Base-by-base conservation (phyloP, 1,140 invertebrate genomes). In the Drosophila insularis region DNA sequence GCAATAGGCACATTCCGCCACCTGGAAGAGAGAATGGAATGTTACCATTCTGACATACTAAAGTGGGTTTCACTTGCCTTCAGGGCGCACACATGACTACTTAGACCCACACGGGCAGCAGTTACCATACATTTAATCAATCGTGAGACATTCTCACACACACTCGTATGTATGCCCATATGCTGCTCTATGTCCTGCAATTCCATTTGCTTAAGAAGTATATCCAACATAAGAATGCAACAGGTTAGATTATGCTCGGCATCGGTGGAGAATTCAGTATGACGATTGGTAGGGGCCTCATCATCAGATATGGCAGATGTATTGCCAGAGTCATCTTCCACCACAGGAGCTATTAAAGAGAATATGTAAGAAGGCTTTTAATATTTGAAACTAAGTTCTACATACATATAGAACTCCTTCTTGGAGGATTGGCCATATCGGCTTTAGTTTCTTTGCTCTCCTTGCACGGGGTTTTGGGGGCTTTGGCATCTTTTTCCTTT, bases 211-310 rank as follows among this genome's bases (percentile, higher is more conserved):
- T 98, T 98, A 3, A 99, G 92, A 39, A 99, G 92, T 72, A 99
- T 96, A 92, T 99, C 98, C 62, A 99, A 93, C 98, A 99, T 99
- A 2, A 99, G 94, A 71, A 99, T 97, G 91, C 97, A 99, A 86
- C 98, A 99, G 3, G 97, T 97, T 6, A 99, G 93, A 91, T 97
- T 97, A 35, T 96, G 93, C 79, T 96, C 95, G 17, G 94, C 93
- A 73, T 95, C 94, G 0, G 93, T 94, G 32, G 94, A 93, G 71
- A 95, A 94, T 89, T 94, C 94, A 19, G 93, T 93, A 74, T 94
- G 94, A 60, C 93, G 92, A n/a, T 93, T 93, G 2, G 93, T 93
- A 10, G 94, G 93, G 1, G 93, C 93, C 91, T 95, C 94, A 71
- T 96, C 95, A 78, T 96, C 95, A 1, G 96, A 95, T 56, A 96